phyloP scores from a whole-genome alignment of 2,888 invertebrate genomes.

The Leucophenga maculata region DNA sequence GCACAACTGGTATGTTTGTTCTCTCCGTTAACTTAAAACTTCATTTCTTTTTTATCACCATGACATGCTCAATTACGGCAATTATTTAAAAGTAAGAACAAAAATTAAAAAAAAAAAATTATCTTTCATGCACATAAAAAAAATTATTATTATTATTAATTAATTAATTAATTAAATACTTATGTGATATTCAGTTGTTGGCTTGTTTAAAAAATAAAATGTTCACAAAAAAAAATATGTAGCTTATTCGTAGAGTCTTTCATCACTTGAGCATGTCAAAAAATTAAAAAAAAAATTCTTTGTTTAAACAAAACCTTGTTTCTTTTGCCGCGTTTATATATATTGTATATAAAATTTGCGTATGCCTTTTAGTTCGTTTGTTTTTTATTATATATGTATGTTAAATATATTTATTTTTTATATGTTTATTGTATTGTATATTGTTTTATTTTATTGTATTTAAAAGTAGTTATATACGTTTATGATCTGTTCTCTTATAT shows the following conservation, averaged over 20 bases:
- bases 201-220: constrained; percentile 28
- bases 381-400: constrained; percentile 47
- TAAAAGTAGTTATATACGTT: constrained; percentile 32
- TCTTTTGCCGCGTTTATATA: constrained; percentile 53
- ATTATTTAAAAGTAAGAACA: constrained; percentile 31
- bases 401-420: constrained; percentile 40
- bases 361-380: constrained; percentile 47
- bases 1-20: neutral
- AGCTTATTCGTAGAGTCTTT: constrained; percentile 26
- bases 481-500: constrained; percentile 35
- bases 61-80: constrained; percentile 29
- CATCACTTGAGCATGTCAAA: constrained; percentile 24
- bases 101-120: constrained; percentile 40
- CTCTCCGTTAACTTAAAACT: neutral
- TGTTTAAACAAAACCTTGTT: constrained; percentile 54
- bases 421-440: constrained; percentile 30
- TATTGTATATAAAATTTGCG: constrained; percentile 41
- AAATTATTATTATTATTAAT: constrained; percentile 39
- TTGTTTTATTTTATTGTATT: constrained; percentile 26
- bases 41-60: constrained; percentile 38
- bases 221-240: constrained; percentile 43
- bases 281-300: constrained; percentile 59
- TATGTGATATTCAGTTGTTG: constrained; percentile 32
- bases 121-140: constrained; percentile 55
- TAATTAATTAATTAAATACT: constrained; percentile 26